Percentiles rank a stretch among this genome's conserved stretches.
Conservation (phyloP, 2,113 vertebrate genomes). For the Platycercus adscitus region DNA sequence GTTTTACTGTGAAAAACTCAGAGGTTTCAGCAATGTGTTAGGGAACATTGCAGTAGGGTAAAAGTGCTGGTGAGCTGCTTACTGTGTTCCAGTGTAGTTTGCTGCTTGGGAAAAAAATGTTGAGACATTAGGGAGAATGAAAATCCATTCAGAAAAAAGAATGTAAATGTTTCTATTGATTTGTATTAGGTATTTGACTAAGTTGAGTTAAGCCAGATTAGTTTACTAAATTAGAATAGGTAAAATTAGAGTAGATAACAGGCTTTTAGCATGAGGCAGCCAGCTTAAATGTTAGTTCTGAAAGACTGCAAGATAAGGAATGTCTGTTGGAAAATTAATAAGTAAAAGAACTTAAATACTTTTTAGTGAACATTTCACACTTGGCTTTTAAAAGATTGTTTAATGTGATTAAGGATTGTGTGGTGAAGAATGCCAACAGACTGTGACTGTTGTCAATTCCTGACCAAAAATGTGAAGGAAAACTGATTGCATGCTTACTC, state of each 20-base stretch:
- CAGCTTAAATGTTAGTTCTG: not conserved
- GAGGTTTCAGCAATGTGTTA: not conserved
- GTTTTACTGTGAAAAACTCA: not conserved
- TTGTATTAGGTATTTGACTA: not conserved
- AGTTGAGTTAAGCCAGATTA: not conserved
- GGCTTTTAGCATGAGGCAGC: not conserved
- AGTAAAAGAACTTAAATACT: conserved; percentile 6
- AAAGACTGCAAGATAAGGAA: not conserved
- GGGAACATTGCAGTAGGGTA: not conserved
- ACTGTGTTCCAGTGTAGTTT: not conserved
- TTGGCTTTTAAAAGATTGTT: conserved; percentile 28
- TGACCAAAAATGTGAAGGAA: conserved; percentile 20
- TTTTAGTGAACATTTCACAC: conserved; percentile 18
- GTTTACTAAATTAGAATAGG: not conserved
- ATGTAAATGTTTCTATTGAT: not conserved
- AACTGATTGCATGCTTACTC: not conserved
- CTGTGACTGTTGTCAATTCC: not conserved
- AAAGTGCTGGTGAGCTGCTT: not conserved
- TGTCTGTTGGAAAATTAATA: conserved; percentile 1
- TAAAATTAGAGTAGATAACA: not conserved
- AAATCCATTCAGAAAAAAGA: not conserved
- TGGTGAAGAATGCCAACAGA: not conserved
- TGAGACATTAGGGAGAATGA: not conserved
- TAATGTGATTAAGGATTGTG: conserved; percentile 36
- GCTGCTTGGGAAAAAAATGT: not conserved